These are phyloP conservation scores for Bradypus variegatus DNA, from an alignment of 2,797 vertebrate species.

Conservation along the genomic window DNA sequence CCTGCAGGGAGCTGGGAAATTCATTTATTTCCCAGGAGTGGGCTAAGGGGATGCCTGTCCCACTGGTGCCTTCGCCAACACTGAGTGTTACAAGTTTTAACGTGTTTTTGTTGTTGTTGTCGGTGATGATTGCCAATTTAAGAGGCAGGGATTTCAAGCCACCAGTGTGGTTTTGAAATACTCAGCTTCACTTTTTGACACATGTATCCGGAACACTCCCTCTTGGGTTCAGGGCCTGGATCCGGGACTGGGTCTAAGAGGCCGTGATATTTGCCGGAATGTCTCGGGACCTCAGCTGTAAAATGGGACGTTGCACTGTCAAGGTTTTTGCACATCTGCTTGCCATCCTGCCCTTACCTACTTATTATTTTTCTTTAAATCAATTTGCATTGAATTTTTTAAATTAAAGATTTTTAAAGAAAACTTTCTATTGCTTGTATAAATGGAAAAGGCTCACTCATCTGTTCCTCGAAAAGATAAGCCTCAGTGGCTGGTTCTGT, in stretches of 20 bases:
- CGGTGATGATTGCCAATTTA: neutral
- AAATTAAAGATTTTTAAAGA: neutral
- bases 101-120: neutral
- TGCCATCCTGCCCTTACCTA: neutral
- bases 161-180: neutral
- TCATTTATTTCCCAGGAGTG: rapidly evolving
- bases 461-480: too few relatives aligned
- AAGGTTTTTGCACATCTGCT: rapidly evolving
- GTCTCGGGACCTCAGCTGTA: too few relatives aligned
- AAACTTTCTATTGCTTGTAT: neutral
- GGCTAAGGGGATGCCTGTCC: rapidly evolving
- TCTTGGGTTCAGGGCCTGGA: too few relatives aligned
- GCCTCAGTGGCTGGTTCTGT: too few relatives aligned
- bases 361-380: neutral
- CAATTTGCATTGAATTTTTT: neutral
- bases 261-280: too few relatives aligned
- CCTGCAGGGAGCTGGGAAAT: neutral
- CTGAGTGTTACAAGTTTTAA: neutral
- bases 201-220: neutral
- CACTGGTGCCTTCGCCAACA: neutral
- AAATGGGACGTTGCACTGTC: neutral
- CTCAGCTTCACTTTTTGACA: neutral
- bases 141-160: neutral
- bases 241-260: too few relatives aligned
- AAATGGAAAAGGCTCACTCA: neutral